These are phyloP conservation scores for Chroicocephalus ridibundus DNA, from an alignment of 2,113 vertebrate genomes.

Conservation along the genomic window DNA sequence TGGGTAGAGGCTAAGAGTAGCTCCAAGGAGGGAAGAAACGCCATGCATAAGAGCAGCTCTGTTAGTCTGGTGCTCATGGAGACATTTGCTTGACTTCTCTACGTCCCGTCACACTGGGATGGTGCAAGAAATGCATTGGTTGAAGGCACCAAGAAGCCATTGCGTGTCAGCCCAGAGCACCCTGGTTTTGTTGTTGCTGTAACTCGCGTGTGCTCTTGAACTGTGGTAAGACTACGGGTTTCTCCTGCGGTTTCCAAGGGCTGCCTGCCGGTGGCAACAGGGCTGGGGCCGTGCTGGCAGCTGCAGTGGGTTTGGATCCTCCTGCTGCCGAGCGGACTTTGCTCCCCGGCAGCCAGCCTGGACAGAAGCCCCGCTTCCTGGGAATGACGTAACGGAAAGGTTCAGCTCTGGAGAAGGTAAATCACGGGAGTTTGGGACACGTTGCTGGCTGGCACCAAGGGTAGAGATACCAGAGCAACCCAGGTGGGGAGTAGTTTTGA, in stretches of 20 bases:
- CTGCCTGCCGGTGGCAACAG: background rate
- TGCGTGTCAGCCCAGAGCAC: background rate
- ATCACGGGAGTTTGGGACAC: rapidly evolving
- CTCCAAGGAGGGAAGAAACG: background rate
- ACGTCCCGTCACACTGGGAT: rapidly evolving
- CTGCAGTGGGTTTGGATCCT: background rate
- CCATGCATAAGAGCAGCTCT: background rate
- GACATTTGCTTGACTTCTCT: background rate
- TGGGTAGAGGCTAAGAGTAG: background rate
- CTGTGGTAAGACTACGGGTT: rapidly evolving
- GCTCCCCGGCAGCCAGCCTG: background rate
- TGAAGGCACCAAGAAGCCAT: background rate
- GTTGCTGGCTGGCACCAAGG: background rate
- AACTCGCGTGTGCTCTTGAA: background rate
- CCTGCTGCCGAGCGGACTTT: background rate
- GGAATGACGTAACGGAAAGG: rapidly evolving
- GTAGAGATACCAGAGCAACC: background rate
- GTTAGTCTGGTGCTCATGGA: background rate
- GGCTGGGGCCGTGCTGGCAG: background rate
- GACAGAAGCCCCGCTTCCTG: background rate
- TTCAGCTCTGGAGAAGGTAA: rapidly evolving
- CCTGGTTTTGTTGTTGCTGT: background rate
- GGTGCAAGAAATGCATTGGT: background rate
- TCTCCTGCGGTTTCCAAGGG: rapidly evolving
- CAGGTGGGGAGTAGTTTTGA: background rate